A percentile compares a stretch with the other conserved stretches of the same genome.
phyloP scores from a whole-genome alignment of 2,888 invertebrate genomes.

The Epistrophella euchroma region DNA sequence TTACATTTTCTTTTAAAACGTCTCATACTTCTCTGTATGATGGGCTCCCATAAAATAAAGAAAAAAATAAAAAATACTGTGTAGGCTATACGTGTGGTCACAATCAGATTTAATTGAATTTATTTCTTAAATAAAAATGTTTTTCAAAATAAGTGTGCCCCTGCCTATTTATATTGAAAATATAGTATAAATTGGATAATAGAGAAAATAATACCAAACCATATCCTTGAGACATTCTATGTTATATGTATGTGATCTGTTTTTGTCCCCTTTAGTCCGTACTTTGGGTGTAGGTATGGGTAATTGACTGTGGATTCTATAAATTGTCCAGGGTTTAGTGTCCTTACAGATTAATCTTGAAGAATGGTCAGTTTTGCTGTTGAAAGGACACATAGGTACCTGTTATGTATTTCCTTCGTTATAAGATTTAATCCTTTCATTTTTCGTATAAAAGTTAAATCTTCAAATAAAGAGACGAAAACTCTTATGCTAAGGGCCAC shows the following conservation, averaged over 20 bases:
- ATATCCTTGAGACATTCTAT: constrained; percentile 48
- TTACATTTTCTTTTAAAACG: not conserved
- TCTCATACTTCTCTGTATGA: not conserved
- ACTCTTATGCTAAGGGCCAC: constrained; percentile 41
- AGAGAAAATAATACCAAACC: constrained; percentile 31
- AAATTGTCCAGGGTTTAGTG: constrained; percentile 26
- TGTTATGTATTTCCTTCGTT: constrained; percentile 10
- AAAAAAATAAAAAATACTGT: not conserved
- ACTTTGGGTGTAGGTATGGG: not conserved
- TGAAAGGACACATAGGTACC: too few relatives aligned
- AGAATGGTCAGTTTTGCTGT: constrained; percentile 49
- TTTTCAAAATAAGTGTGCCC: not conserved
- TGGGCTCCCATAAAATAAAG: constrained; percentile 3
- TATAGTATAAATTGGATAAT: constrained; percentile 27
- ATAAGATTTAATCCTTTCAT: constrained; percentile 48
- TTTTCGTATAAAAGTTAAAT: not conserved
- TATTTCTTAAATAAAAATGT: not conserved
- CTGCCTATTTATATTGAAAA: not conserved
- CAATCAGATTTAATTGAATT: constrained; percentile 64
- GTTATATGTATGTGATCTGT: constrained; percentile 37
- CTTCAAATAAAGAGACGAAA: constrained; percentile 10
- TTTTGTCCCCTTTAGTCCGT: not conserved
- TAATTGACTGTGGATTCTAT: constrained; percentile 49
- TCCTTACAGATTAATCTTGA: constrained; percentile 60
- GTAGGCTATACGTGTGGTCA: constrained; percentile 51